Conservation (phyloP, 1,140 invertebrate genomes). For the Drosophila parvula region DNA sequence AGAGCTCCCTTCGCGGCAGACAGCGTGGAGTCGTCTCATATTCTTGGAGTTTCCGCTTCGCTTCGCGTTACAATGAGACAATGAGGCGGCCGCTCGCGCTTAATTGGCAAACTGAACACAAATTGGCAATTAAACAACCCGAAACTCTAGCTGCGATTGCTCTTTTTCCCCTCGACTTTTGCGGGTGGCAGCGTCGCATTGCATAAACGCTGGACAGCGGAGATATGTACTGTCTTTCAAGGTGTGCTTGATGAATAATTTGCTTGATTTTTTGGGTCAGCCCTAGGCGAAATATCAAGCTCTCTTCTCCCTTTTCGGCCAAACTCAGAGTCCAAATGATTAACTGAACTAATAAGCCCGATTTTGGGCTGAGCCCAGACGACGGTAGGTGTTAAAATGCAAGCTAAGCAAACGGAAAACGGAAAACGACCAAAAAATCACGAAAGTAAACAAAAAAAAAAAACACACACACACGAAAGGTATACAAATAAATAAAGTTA, state of each 20-base stretch:
- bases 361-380: slow-evolving; percentile 15
- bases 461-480: slow-evolving; percentile 9
- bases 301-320: background rate
- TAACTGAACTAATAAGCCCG: slow-evolving; percentile 13
- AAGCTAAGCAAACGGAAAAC: slow-evolving; percentile 66
- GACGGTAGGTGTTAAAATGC: slow-evolving; percentile 65
- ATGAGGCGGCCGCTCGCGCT: slow-evolving; percentile 47
- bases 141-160: slow-evolving; percentile 48
- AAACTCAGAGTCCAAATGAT: background rate
- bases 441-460: slow-evolving; percentile 41
- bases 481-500: slow-evolving; percentile 28
- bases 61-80: slow-evolving; percentile 60
- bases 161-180: slow-evolving; percentile 12
- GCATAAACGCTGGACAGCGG: slow-evolving; percentile 23
- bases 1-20: slow-evolving; percentile 39
- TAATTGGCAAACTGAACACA: slow-evolving; percentile 64
- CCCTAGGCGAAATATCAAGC: slow-evolving; percentile 10
- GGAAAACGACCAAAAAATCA: slow-evolving; percentile 26
- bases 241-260: slow-evolving; percentile 45
- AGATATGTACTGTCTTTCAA: slow-evolving; percentile 21
- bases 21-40: slow-evolving; percentile 56
- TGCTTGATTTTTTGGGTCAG: background rate
- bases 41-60: slow-evolving; percentile 67
- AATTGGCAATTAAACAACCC: slow-evolving; percentile 62
- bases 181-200: slow-evolving; percentile 6